Percentiles rank a stretch among this genome's conserved stretches.
phyloP scores from a whole-genome alignment of 2,888 invertebrate species.

The Bellardia pandia region DNA sequence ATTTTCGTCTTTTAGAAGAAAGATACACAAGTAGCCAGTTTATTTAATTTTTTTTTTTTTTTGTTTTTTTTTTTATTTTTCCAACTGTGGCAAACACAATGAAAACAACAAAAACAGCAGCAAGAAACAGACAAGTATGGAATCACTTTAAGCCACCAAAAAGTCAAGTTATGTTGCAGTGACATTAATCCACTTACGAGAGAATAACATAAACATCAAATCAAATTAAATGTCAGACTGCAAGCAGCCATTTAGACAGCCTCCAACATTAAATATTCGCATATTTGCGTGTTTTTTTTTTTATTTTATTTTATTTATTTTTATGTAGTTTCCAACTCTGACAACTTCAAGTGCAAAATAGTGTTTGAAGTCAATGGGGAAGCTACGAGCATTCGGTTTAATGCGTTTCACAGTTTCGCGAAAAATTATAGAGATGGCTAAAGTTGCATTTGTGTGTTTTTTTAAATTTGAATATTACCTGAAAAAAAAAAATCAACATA shows the following conservation, averaged over 20 bases:
- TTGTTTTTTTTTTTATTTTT: constrained; percentile 8
- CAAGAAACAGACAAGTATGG: constrained; percentile 6
- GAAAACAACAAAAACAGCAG: neutral
- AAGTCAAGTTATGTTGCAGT: constrained; percentile 45
- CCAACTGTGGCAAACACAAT: neutral
- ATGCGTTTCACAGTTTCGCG: neutral
- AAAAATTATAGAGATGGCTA: neutral
- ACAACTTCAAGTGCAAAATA: constrained; percentile 60
- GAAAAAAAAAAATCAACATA: too few relatives aligned
- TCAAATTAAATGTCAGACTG: constrained; percentile 55
- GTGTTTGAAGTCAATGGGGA: constrained; percentile 8
- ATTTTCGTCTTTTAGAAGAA: neutral
- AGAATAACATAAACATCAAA: constrained; percentile 11
- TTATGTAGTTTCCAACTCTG: neutral
- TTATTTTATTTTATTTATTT: neutral
- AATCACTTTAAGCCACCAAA: constrained; percentile 32
- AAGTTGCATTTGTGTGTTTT: too few relatives aligned
- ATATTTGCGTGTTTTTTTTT: neutral
- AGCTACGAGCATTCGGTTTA: neutral
- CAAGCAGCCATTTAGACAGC: constrained; percentile 45
- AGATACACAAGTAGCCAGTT: neutral
- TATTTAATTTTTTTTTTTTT: neutral
- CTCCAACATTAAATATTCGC: constrained; percentile 29
- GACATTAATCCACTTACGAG: constrained; percentile 57
- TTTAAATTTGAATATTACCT: too few relatives aligned